Evolutionary conservation across 30 jellyfish, hydroid and myxozoan genomes (phyloP), one percentile per base, ranked within the genome.

Genomic region (Cassiopea andromeda): DNA sequence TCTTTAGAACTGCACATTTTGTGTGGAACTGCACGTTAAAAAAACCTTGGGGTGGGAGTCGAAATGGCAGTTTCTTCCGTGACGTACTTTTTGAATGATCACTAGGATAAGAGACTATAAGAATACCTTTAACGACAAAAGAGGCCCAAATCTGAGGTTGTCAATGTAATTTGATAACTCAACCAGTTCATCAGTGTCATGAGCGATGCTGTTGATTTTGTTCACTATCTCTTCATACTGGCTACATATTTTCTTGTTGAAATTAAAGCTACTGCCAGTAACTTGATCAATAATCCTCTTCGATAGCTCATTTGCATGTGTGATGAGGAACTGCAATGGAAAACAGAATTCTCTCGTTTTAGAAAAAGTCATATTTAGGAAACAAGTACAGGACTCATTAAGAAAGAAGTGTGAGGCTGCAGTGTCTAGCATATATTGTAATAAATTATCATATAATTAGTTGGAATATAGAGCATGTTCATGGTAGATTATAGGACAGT

Each of bases 111-210:
- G 47, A 54, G 12, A 10, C 10, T 54, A 6, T 60, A 17, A 2
- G 27, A 5, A 27, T 64, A 89, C 96, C 96, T 89, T 89, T 73
- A 89, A 67, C 0, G 92, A 80, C 73, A 89, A 44, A 38, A 89
- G 89, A 6, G 96, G 96, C 1, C 96, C 96, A 66, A 80, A 89
- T 48, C 96, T 90, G 43, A 89, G 88, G 77, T 89, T 89, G 18
- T 89, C 96, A 50, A 89, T 89, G 84, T 44, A 80, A 49, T 80
- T 82, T 8, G 96, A 75, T 77, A 89, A 75, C 19, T 74, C 88
- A 46, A 89, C 96, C 77, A 89, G 88, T 48, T 89, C 92, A 60
- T 89, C 96, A 1, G 96, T 89, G 69, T 73, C 88, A 58, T 89
- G 88, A 2, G 96, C 70, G 48, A 60, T 71, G 57, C 92, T 76